Evolutionary conservation across 2,888 invertebrate genomes (phyloP), one percentile per base, ranked within the genome.

Genomic region (Peribatodes rhomboidaria): DNA sequence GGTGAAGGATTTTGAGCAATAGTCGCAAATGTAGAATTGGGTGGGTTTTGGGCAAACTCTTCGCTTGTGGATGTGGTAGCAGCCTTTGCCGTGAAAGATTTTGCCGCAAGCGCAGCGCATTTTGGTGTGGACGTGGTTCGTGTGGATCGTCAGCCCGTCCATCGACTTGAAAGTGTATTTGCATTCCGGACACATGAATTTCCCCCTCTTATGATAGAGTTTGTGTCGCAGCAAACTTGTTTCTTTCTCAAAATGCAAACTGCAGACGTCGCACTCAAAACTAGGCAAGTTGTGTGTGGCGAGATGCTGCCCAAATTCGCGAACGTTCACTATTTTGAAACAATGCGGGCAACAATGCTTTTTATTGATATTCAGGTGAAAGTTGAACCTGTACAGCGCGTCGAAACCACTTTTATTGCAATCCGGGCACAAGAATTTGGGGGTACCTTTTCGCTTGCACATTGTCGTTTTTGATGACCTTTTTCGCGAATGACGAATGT

Each of bases 341-440:
- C 88, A 88, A 7, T 76, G 22, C 0, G 56, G 33, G 59, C 88
- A 88, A 42, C 79, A 72, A n/a, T 75, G 77, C 44, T 76, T 79
- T 1, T 68, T 74, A 0, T 78, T 61, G 44, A 79, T 71, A 8
- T 67, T 69, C 7, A 88, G 67, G 39, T 88, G 88, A 2, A 55
- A 62, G 53, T 84, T 87, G 10, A 82, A 75, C 18, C 70, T 72
- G 10, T 47, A 59, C 0, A 79, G 8, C 1, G 68, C 68, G 0
- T 52, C 54, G 35, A 77, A 86, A 7, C 39, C 22, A 0, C 14
- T 0, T 70, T 70, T 0, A 18, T 66, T 70, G 39, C 88, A 88
- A 14, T 83, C 77, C 0, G 79, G 81, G 37, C 88, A 87, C 7
- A 63, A 2, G 8, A 11, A 31, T 66, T 59, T 59, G 35, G 11